Conservation (phyloP, 2,113 vertebrate genomes). For the Callionymus lyra region DNA sequence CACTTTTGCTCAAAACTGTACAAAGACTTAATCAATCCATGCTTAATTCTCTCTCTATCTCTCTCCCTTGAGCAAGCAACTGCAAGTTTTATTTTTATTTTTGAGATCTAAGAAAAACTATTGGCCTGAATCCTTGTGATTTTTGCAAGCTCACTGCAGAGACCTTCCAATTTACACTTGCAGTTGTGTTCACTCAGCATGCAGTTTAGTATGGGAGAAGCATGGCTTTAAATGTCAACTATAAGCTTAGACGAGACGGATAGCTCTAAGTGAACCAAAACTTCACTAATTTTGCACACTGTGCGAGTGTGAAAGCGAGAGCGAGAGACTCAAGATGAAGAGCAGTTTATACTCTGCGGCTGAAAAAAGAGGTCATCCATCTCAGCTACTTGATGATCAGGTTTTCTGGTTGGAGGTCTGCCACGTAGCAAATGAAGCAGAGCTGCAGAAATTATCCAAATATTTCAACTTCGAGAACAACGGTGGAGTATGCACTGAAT, state of each 20-base stretch:
- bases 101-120: too few species aligned
- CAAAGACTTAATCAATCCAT: too few species aligned
- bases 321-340: not conserved
- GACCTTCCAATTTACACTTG: too few species aligned
- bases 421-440: slow-evolving; percentile 3
- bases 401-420: slow-evolving; percentile 8
- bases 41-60: too few species aligned
- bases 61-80: too few species aligned
- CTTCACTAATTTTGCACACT: slow-evolving; percentile 4
- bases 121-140: too few species aligned
- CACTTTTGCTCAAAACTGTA: too few species aligned
- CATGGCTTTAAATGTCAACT: slow-evolving; percentile 4
- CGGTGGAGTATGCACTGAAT: not conserved
- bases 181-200: not conserved
- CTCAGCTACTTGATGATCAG: not conserved
- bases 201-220: slow-evolving; percentile 2
- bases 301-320: not conserved
- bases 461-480: not conserved
- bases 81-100: not conserved
- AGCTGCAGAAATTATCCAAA: not conserved
- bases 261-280: slow-evolving; percentile 4
- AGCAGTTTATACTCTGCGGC: slow-evolving; percentile 1
- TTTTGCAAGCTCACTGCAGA: too few species aligned
- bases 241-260: slow-evolving; percentile 2
- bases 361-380: not conserved